Conservation (phyloP, 2,113 vertebrate genomes). For the Edolisoma coerulescens region DNA sequence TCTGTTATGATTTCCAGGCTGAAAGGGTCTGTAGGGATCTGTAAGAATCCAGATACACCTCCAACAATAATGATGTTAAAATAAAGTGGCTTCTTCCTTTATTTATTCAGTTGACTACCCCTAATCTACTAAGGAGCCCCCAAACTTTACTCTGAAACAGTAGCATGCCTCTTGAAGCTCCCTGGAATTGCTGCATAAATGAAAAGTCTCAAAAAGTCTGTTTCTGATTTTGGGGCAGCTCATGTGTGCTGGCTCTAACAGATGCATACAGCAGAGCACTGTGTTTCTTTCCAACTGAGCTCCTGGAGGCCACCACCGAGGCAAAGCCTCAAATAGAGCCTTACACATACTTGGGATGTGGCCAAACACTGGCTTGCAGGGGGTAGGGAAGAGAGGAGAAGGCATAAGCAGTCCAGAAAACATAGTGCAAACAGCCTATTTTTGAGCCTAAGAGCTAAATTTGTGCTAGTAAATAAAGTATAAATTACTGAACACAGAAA, state of each 20-base stretch:
- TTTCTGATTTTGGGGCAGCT: not conserved
- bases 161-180: not conserved
- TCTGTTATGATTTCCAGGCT: not conserved
- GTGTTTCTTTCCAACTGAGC: not conserved
- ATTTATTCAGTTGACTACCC: not conserved
- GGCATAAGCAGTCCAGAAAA: not conserved
- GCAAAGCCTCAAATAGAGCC: not conserved
- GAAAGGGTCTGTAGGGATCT: too few relatives aligned
- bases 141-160: not conserved
- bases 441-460: not conserved
- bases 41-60: not conserved
- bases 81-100: not conserved
- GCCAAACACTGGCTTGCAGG: not conserved
- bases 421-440: not conserved
- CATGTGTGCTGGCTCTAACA: accelerated
- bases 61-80: not conserved
- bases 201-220: not conserved
- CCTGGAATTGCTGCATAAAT: not conserved
- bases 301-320: not conserved
- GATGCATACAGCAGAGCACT: accelerated
- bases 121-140: not conserved
- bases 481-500: conserved; percentile 10
- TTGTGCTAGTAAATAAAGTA: conserved; percentile 24
- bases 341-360: not conserved
- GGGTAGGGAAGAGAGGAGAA: not conserved